Base-by-base conservation (phyloP, 2,888 invertebrate genomes). In the Corbicula japonica region DNA sequence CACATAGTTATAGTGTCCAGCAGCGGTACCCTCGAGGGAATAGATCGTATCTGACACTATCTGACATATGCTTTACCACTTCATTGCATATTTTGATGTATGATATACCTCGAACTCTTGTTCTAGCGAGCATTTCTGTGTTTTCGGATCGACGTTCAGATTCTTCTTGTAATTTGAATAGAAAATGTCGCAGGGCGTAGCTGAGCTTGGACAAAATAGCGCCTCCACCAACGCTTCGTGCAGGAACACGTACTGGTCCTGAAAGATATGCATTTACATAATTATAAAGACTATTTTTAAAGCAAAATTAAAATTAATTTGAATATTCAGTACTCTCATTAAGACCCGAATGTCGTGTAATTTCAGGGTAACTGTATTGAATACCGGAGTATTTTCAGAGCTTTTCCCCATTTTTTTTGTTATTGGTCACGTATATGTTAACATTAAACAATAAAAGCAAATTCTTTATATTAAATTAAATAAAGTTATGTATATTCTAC, bases 161-260 rank as follows among this genome's bases (percentile, higher is more conserved):
- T 72, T 52, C 21, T 72, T 74, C 23, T 79, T 61, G 61, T 76
- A 79, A 1, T 46, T 10, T 30, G 44, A n/a, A 2, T 62, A 41
- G 52, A 79, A 81, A 26, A 61, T 41, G 4, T 74, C 79, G 41
- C 68, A 68, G 1, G 78, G 68, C 21, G 61, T 56, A 18, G 61
- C 48, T 1, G 56, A 28, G 50, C 74, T 71, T 0, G 81, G 78
- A 66, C 73, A 76, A 26, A 76, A 66, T 48, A 84, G 28, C 0
- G 77, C 80, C 46, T 77, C 82, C 15, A 76, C 72, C 8, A 85
- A 48, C 0, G 83, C 81, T 28, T 85, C 83, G 73, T 85, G 80
- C 12, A 85, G 68, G 46, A 85, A 81, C 28, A 68, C 60, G 66
- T 85, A 85, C 68, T 85, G 85, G 4, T 73, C 83, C 85, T 83